Conservation (phyloP, 2,888 invertebrate genomes). For the Spodoptera picta region DNA sequence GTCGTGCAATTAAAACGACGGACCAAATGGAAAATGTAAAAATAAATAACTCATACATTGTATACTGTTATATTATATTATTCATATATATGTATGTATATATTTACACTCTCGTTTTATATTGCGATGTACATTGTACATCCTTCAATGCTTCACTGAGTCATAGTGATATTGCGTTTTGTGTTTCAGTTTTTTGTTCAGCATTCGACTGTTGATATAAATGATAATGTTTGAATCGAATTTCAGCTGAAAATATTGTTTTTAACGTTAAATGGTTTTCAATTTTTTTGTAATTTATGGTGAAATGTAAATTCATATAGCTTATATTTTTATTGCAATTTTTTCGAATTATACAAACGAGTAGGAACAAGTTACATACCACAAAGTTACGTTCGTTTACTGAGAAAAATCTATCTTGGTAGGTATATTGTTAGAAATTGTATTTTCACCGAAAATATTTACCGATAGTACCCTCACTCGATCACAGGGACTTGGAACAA, state of each 20-base stretch:
- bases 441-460: slow-evolving; percentile 17
- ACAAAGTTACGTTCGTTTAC: neutral
- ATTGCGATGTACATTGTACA: slow-evolving; percentile 18
- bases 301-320: too few species aligned
- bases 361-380: too few species aligned
- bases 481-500: slow-evolving; percentile 37
- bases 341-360: too few species aligned
- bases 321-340: too few species aligned
- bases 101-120: slow-evolving; percentile 4
- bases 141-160: slow-evolving; percentile 17
- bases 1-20: slow-evolving; percentile 29
- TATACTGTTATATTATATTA: too few species aligned
- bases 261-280: neutral
- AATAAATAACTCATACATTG: neutral
- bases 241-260: slow-evolving; percentile 16
- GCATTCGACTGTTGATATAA: slow-evolving; percentile 5
- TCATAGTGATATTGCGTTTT: slow-evolving; percentile 16
- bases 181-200: slow-evolving; percentile 14
- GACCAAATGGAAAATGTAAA: slow-evolving; percentile 15
- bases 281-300: too few species aligned
- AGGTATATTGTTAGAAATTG: neutral
- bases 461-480: slow-evolving; percentile 39
- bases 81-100: neutral
- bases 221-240: slow-evolving; percentile 3
- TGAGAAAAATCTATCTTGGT: neutral